Percentiles rank a stretch among this genome's conserved stretches.
phyloP scores from a whole-genome alignment of 2,797 vertebrate species.

The Perdix hodgsoniae region DNA sequence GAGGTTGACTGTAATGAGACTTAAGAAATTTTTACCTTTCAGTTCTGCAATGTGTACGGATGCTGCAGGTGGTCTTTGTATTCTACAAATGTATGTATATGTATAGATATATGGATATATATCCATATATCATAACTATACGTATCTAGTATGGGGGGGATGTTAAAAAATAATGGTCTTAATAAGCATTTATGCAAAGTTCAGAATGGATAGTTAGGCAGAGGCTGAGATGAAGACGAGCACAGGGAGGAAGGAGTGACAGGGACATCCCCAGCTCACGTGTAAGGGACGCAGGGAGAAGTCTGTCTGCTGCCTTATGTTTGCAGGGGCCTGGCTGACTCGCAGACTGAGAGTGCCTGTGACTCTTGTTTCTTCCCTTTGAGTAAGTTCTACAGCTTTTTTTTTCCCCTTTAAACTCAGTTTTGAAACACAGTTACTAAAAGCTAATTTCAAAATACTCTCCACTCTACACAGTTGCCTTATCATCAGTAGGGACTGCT shows the following conservation, averaged over 20 bases:
- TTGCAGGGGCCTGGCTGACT: accelerated
- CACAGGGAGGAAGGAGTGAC: accelerated
- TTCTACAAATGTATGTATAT: slow-evolving; percentile 39
- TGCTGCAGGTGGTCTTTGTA: slow-evolving; percentile 52
- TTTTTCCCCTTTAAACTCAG: neutral
- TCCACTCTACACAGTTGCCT: slow-evolving; percentile 53
- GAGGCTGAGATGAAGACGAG: neutral
- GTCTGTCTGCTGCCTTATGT: neutral
- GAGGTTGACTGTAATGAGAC: no score
- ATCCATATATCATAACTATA: no score
- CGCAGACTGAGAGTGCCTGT: neutral
- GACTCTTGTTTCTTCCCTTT: neutral
- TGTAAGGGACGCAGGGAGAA: neutral
- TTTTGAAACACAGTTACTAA: slow-evolving; percentile 26
- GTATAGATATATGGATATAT: no score
- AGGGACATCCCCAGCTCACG: neutral
- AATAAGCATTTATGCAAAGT: neutral
- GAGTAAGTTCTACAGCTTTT: neutral
- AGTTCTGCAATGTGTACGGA: slow-evolving; percentile 45
- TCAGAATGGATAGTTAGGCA: neutral
- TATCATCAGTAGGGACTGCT: slow-evolving; percentile 21
- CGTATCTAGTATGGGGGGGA: neutral
- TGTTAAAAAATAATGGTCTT: neutral
- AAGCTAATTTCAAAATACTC: neutral
- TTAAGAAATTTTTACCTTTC: slow-evolving; percentile 59